Base-by-base conservation (phyloP, 1,140 invertebrate genomes). In the Drosophila truncata region DNA sequence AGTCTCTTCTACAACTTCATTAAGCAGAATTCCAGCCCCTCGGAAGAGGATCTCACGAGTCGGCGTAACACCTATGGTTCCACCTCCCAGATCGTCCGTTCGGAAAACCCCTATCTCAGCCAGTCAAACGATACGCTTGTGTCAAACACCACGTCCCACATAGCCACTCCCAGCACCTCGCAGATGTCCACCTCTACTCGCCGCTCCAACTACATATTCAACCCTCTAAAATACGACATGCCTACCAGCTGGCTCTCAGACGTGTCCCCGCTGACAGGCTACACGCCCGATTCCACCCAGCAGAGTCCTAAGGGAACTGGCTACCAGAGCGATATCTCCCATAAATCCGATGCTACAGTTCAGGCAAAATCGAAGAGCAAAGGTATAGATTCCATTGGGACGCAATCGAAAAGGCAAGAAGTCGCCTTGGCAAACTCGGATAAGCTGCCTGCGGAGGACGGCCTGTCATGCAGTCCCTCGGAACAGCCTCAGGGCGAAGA, bases 1-100 rank as follows among this genome's bases (percentile, higher is more conserved):
- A 18, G 14, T 0, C 62, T 70, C 2, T 70, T 70, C 14, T 66
- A 70, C 37, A 55, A 70, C 7, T 70, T 70, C 1, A 67, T 70
- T 2, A 70, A 69, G 4, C 9, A 64, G 35, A 29, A 20, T 14
- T 31, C 25, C 31, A 39, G 35, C 6, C 49, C 7, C 2, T 25
- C 37, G 27, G 14, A 20, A 16, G 11, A 54, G 31, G 50, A 20
- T n/a, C 27, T 31, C n/a, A 11, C 47, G 11, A 29, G 4, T 7
- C 47, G 47, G 2, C 16, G 25, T 31, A 6, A 13, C 10, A 6
- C 35, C 14, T 2, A 13, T 1, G 46, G 50, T 11, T 63, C 61
- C n/a, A 23, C 20, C 13, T 44, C 20, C 11, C 66, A 66, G 23
- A n/a, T 16, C 1, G 14, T 13, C 8, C 29, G 11, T 0, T n/a